Conservation (phyloP, 2,888 invertebrate genomes). For the Acrobasis suavella region DNA sequence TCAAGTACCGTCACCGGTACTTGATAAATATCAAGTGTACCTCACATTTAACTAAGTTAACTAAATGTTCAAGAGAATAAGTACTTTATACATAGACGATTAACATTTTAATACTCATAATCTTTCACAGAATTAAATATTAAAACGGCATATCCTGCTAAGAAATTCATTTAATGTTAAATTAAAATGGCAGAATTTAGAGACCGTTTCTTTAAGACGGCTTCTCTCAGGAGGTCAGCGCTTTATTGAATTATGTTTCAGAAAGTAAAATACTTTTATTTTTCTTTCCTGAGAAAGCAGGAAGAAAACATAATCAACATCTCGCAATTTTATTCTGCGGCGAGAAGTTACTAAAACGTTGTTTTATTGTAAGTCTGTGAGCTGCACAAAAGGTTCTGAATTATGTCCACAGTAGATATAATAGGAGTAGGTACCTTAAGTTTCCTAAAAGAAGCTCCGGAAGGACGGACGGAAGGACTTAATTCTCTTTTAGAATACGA, state of each 20-base stretch:
- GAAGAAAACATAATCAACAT: background rate
- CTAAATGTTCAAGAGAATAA: background rate
- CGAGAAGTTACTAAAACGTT: background rate
- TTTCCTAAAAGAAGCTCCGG: background rate
- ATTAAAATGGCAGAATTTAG: background rate
- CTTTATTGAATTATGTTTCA: conserved; percentile 12
- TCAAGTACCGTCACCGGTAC: too few species aligned
- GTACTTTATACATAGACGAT: background rate
- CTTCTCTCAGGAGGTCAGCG: background rate
- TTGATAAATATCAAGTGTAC: too few species aligned
- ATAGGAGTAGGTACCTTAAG: too few species aligned
- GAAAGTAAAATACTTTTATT: conserved; percentile 12
- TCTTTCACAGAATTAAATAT: background rate
- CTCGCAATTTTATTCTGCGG: background rate
- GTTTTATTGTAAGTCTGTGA: too few species aligned
- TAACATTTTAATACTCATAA: background rate
- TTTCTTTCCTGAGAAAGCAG: conserved; percentile 3
- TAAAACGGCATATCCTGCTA: background rate
- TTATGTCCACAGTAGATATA: too few species aligned
- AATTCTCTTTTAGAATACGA: too few species aligned
- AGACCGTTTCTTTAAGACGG: background rate
- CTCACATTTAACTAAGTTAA: background rate
- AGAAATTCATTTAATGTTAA: background rate
- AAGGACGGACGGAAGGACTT: background rate
- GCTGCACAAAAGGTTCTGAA: too few species aligned